Evolutionary conservation across 2,113 vertebrate genomes (phyloP).

Genomic region (Tiliqua scincoides): DNA sequence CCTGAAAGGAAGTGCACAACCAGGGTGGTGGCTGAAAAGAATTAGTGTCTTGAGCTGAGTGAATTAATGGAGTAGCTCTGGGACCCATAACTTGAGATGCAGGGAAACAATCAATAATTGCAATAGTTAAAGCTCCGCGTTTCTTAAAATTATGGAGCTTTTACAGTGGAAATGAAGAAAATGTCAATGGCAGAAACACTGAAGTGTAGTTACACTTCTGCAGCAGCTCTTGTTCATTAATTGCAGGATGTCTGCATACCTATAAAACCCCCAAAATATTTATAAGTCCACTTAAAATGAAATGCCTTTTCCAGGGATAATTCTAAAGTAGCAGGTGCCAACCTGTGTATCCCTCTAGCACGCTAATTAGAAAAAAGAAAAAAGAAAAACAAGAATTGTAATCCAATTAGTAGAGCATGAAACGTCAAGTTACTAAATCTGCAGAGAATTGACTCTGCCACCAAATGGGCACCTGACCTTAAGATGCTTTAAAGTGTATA

Average conservation of each 20-base stretch:
- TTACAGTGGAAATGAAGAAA: conserved; percentile 1
- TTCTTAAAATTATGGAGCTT: conserved; percentile 10
- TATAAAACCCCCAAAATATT: conserved; percentile 3
- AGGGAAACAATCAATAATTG: conserved; percentile 25
- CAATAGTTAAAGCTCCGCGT: background rate
- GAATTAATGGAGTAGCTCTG: background rate
- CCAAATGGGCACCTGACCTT: accelerated
- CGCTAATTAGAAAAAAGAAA: background rate
- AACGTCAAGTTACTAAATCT: background rate
- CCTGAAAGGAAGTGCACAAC: background rate
- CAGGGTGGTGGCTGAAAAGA: accelerated
- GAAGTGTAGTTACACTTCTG: conserved; percentile 17
- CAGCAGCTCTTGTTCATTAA: conserved; percentile 13
- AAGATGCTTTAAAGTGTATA: background rate
- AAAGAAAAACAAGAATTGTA: background rate
- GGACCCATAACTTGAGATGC: conserved; percentile 13
- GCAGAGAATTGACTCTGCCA: background rate
- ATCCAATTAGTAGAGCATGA: background rate
- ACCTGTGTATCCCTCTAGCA: background rate
- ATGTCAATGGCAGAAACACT: conserved; percentile 25
- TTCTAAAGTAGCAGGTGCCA: background rate
- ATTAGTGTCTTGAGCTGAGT: background rate
- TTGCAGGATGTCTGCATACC: conserved; percentile 17
- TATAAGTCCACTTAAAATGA: conserved; percentile 12
- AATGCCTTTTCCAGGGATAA: background rate